phyloP scores from a whole-genome alignment of 2,113 vertebrate species.

The Alouatta palliata region DNA sequence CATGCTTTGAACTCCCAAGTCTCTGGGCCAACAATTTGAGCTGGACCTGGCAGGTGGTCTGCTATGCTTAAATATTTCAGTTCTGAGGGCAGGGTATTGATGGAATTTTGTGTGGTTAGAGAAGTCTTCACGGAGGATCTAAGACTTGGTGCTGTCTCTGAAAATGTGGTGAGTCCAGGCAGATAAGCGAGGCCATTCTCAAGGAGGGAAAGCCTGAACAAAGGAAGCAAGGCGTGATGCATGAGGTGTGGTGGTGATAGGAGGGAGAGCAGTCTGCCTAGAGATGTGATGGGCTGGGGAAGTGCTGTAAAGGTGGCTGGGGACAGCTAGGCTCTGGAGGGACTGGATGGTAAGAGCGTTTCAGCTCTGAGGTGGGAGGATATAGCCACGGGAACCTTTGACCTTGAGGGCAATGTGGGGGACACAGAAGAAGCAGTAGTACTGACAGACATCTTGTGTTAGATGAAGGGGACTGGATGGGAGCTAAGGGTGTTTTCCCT shows the following conservation, averaged over 20 bases:
- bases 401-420: rapidly evolving
- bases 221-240: background rate
- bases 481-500: too few relatives aligned
- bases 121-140: background rate
- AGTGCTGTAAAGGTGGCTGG: rapidly evolving
- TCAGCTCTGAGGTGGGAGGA: background rate
- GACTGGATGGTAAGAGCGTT: background rate
- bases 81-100: background rate
- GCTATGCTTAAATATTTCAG: background rate
- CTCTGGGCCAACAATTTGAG: background rate
- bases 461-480: background rate
- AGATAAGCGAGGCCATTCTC: background rate
- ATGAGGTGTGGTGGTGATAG: rapidly evolving
- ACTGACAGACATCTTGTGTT: background rate
- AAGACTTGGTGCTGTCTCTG: background rate
- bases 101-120: background rate
- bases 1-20: background rate
- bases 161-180: background rate
- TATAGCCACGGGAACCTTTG: background rate
- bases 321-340: background rate
- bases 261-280: too few relatives aligned
- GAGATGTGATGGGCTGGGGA: background rate
- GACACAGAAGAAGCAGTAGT: background rate
- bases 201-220: background rate
- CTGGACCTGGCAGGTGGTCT: background rate